phyloP scores from a whole-genome alignment of 2,888 invertebrate species.

The Melanchra persicariae region DNA sequence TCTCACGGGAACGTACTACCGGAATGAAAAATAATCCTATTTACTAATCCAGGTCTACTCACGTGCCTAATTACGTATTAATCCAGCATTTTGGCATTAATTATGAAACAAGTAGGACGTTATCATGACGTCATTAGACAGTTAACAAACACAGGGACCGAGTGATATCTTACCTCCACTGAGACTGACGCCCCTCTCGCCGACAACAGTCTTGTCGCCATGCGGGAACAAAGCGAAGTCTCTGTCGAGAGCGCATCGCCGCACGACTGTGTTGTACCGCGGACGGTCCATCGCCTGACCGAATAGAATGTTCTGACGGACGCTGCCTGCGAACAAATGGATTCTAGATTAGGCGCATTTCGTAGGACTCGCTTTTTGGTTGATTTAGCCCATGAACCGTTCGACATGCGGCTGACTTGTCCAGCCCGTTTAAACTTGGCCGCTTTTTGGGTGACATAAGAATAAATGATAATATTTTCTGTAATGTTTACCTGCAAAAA shows the following conservation, averaged over 20 bases:
- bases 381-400: too few relatives aligned
- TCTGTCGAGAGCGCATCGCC: constrained; percentile 93
- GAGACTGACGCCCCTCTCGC: constrained; percentile 95
- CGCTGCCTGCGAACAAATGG: constrained; percentile 89
- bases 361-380: too few relatives aligned
- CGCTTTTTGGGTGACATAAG: too few relatives aligned
- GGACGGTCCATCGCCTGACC: constrained; percentile 94
- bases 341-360: background rate
- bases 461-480: background rate
- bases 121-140: background rate
- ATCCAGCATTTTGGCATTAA: background rate
- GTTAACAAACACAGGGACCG: background rate
- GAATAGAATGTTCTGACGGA: constrained; percentile 98
- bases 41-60: too few relatives aligned
- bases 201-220: constrained; percentile 96
- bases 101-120: too few relatives aligned
- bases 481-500: constrained; percentile 91
- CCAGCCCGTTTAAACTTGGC: too few relatives aligned
- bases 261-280: constrained; percentile 92
- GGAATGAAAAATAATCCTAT: too few relatives aligned
- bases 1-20: too few relatives aligned
- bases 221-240: constrained; percentile 95
- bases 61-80: too few relatives aligned
- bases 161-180: constrained; percentile 92
- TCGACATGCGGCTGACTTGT: too few relatives aligned